These are phyloP conservation scores for Isotomurus palustris DNA, from an alignment of 2,888 invertebrate species.

Conservation along the genomic window DNA sequence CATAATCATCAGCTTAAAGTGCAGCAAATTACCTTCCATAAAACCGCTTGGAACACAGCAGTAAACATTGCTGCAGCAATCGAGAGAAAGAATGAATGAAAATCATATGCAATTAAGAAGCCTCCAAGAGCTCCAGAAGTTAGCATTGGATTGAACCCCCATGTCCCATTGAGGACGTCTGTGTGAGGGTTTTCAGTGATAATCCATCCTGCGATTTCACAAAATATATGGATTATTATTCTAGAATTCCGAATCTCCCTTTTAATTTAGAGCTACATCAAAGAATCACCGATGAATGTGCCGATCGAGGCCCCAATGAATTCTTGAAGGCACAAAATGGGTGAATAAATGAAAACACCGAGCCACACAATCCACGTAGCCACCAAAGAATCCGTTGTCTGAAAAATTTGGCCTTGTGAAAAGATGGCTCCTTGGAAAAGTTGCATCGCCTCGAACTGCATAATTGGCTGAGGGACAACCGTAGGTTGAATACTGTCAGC, in stretches of 20 bases:
- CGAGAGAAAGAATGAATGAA: conserved; percentile 29
- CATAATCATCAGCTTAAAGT: background rate
- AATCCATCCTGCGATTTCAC: background rate
- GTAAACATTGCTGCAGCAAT: conserved; percentile 26
- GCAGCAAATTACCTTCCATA: conserved; percentile 23
- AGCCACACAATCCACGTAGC: conserved; percentile 24
- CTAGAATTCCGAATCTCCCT: background rate
- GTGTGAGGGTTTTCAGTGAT: background rate
- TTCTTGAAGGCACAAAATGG: conserved; percentile 23
- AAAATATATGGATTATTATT: background rate
- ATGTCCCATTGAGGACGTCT: conserved; percentile 32
- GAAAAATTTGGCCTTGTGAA: conserved; percentile 28
- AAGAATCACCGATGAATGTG: conserved; percentile 24
- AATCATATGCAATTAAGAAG: conserved; percentile 29
- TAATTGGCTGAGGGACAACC: no score
- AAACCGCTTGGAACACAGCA: conserved; percentile 20
- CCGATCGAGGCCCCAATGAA: conserved; percentile 28
- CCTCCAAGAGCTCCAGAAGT: conserved; percentile 34
- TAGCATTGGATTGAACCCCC: conserved; percentile 33
- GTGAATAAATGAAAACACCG: conserved; percentile 30
- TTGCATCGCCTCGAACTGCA: no score
- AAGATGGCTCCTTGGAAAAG: conserved; percentile 20
- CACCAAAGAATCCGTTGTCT: conserved; percentile 14
- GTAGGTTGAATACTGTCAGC: no score
- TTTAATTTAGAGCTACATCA: no score